Evolutionary conservation across 2,113 vertebrate species (phyloP).

Genomic region (Apodemus sylvaticus): DNA sequence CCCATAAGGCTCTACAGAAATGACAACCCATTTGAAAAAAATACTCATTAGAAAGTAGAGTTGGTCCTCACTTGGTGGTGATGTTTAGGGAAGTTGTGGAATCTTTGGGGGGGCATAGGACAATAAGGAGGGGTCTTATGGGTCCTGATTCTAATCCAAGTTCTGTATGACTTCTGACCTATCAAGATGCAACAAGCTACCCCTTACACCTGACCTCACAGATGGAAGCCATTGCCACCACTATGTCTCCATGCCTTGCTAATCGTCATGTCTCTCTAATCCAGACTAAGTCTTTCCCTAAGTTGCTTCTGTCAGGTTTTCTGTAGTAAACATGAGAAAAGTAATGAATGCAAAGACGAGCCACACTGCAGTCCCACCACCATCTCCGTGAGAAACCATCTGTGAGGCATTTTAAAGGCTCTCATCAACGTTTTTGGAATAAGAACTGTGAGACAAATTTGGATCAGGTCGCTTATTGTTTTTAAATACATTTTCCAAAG

Average conservation of each 20-base stretch:
- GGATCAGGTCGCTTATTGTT: background rate
- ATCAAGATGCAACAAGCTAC: background rate
- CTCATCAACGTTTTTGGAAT: background rate
- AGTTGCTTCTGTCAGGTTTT: background rate
- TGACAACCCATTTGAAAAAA: background rate
- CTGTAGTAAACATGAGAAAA: background rate
- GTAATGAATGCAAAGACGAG: background rate
- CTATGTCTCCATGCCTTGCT: background rate
- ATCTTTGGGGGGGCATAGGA: background rate
- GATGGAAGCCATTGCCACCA: no score
- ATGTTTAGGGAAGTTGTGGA: background rate
- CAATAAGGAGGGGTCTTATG: no score
- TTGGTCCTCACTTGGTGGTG: background rate
- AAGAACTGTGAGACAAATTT: background rate
- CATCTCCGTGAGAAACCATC: background rate
- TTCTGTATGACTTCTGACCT: background rate
- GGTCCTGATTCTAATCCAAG: background rate
- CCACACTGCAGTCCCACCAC: accelerated
- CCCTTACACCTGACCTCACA: background rate
- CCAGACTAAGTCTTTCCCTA: background rate
- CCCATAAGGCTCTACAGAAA: background rate
- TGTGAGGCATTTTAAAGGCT: background rate
- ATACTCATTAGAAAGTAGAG: background rate
- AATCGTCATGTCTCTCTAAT: background rate
- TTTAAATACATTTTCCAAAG: background rate